A percentile compares a stretch with the other conserved stretches of the same genome.
These are phyloP conservation scores for Eurystomus gularis DNA, from an alignment of 2,113 vertebrate genomes.

Conservation along the genomic window DNA sequence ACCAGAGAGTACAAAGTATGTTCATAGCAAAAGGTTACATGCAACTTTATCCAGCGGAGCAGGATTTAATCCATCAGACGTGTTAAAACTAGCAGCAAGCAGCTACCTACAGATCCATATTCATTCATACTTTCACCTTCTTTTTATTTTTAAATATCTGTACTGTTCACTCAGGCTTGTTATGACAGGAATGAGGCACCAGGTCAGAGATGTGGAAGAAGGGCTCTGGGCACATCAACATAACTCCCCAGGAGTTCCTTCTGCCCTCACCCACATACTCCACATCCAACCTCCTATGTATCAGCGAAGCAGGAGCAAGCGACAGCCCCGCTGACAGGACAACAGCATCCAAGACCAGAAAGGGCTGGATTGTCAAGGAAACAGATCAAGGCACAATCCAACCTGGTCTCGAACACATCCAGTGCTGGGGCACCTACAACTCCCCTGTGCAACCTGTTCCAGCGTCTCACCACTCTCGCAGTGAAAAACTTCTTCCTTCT, in stretches of 20 bases:
- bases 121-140: neutral
- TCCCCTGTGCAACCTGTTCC: too few relatives aligned
- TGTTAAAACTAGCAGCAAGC: neutral
- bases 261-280: neutral
- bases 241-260: neutral
- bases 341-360: neutral
- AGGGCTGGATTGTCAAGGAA: neutral
- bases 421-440: too few relatives aligned
- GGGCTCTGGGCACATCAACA: neutral
- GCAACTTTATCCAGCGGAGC: neutral
- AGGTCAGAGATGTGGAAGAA: fast-evolving
- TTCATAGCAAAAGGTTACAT: neutral
- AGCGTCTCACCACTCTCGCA: too few relatives aligned
- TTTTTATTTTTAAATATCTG: neutral
- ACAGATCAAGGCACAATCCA: too few relatives aligned
- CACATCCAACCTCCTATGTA: neutral
- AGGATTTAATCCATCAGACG: neutral
- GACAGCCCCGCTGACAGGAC: neutral
- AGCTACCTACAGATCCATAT: neutral
- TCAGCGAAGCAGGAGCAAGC: neutral
- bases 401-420: too few relatives aligned
- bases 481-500: too few relatives aligned
- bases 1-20: neutral
- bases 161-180: neutral
- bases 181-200: neutral